These are phyloP conservation scores for Turdus rufiventris DNA, from an alignment of 2,113 vertebrate species.

Conservation along the genomic window DNA sequence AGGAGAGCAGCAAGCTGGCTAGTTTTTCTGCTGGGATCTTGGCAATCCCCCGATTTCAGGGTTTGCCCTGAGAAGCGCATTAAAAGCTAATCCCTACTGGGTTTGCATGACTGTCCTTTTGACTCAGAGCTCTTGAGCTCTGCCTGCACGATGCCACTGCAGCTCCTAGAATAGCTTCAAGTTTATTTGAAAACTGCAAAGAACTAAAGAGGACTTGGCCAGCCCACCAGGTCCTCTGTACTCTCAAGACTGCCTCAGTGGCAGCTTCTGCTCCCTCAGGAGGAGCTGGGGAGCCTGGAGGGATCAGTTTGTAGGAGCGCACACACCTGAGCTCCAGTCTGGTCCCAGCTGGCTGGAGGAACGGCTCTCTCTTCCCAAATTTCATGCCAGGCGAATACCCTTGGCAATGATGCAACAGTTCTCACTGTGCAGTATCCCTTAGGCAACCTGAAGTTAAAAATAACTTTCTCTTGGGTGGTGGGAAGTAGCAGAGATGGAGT, in stretches of 20 bases:
- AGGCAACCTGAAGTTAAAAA: conserved; percentile 12
- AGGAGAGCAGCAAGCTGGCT: neutral
- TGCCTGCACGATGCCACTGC: rapidly evolving
- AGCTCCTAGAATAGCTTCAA: neutral
- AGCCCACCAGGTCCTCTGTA: neutral
- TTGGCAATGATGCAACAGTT: neutral
- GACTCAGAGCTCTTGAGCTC: neutral
- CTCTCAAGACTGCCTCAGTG: neutral
- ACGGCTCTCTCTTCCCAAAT: neutral
- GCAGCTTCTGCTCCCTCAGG: neutral
- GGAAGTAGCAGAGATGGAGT: conserved; percentile 7
- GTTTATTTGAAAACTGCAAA: neutral
- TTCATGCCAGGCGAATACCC: neutral
- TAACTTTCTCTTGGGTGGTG: neutral
- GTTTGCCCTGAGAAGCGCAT: neutral
- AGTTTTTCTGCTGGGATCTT: neutral
- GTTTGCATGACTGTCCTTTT: neutral
- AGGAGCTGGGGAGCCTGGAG: neutral
- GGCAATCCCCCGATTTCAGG: neutral
- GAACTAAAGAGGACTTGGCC: neutral
- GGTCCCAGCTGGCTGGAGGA: neutral
- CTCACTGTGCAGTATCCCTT: neutral
- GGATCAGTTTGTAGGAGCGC: neutral
- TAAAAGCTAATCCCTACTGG: conserved; percentile 1
- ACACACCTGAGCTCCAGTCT: neutral